Base-by-base conservation (phyloP, 64 coral and sea anemone genomes). In the Pachyseris speciosa region DNA sequence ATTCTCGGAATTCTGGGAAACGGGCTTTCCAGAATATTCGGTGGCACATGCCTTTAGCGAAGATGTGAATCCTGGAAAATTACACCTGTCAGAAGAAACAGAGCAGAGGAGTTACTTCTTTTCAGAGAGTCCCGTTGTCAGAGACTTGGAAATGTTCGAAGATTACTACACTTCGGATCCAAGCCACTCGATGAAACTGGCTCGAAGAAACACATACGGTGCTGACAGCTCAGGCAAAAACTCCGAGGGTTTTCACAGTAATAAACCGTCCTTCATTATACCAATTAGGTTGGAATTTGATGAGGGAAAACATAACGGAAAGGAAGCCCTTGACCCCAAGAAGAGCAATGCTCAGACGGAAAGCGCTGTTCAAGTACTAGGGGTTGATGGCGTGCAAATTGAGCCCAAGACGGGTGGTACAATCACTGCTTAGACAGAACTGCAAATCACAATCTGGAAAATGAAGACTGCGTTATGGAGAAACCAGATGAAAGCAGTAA, bases 91-190 rank as follows among this genome's bases (percentile, higher is more conserved):
- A 4, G 77, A 81, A 39, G 51, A 36, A 81, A 81, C 3, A 0
- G 77, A 81, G 26, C 51, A 81, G 25, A 81, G 77, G 63, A 81
- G 77, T 22, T 32, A 61, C 39, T 60, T 81, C 55, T 81, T 81
- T 32, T 8, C 31, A n/a, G 77, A 81, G 40, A 81, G 41, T 81
- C 77, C 77, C 11, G 33, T 81, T 81, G 29, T 81, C 22, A 52
- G 33, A 11, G 77, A 81, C 55, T 31, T 40, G 52, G 55, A 57
- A 9, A 36, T 61, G 36, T 81, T 61, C 39, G 52, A 81, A 63
- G 77, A 81, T 60, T 19, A 81, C 20, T 81, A 63, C 53, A 61
- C 31, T 5, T 81, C 77, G 17, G 19, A 11, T 12, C 27, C 29
- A 17, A 39, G 52, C 31, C 75, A 27, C 50, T 31, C 75, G 6